Base-by-base conservation (phyloP, 2,888 invertebrate genomes). In the Polydrusus tereticollis region DNA sequence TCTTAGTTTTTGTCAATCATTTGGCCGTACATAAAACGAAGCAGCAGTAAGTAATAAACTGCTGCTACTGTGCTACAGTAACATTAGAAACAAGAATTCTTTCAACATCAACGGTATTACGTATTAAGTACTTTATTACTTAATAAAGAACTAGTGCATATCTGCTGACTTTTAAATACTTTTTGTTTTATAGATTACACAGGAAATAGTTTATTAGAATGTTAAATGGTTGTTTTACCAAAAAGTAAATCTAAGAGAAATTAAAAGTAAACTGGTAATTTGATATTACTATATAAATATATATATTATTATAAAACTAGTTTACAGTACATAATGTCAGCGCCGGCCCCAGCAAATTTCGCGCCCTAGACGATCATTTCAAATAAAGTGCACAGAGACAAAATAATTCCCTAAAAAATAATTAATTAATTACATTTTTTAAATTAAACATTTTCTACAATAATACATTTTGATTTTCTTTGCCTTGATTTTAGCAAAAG, bases 121-220 rank as follows among this genome's bases (percentile, higher is more conserved):
- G 63, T 63, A n/a, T n/a, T n/a, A 43, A 29, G n/a, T 29, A 52
- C n/a, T 66, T 47, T 52, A 57, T 69, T 69, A 69, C 69, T 62
- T 62, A 69, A 69, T 63, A 21, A 50, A 55, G 69, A 69, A 69
- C 43, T 62, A 69, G 69, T 69, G 69, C 69, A 63, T 60, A 69
- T 52, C 63, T 69, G 29, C 26, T 8, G 52, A 29, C 14, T 52
- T 26, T 52, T 29, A 29, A 52, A 29, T 52, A 52, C 52, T 52
- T 52, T 26, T 52, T 52, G 52, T 52, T 52, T 52, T 52, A 12
- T 52, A 8, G 16, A 29, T 52, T 52, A 29, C 52, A 16, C 29
- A 26, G 52, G 52, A 52, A 52, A 52, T 52, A 21, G 21, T 26
- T 52, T 52, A 52, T 52, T 52, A 14, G 7, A 47, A 47, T 47